A percentile compares a stretch with the other conserved stretches of the same genome.
Conservation (phyloP, 2,888 invertebrate species). For the Cantharis lateralis region DNA sequence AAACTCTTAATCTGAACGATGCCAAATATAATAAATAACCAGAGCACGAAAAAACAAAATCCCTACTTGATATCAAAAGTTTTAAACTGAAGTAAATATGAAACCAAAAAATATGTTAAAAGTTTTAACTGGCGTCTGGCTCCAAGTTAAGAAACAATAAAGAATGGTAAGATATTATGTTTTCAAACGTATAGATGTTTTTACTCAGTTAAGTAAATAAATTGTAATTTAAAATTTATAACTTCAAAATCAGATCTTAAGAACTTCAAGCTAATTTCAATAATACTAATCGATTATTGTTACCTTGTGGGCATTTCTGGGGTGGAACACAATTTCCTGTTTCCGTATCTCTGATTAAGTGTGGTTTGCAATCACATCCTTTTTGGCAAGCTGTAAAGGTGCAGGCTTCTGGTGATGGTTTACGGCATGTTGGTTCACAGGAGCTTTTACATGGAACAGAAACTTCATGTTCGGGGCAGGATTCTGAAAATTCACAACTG, state of each 20-base stretch:
- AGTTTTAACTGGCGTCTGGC: not conserved
- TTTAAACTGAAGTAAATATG: not conserved
- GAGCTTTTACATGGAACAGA: not conserved
- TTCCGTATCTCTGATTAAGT: slow-evolving; percentile 15
- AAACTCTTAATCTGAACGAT: not conserved
- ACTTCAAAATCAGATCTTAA: too few species aligned
- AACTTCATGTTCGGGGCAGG: not conserved
- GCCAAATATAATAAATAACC: not conserved
- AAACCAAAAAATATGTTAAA: not conserved
- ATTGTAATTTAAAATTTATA: too few species aligned
- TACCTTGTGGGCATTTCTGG: not conserved
- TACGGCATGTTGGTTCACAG: slow-evolving; percentile 10
- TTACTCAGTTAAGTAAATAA: not conserved
- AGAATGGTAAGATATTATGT: not conserved
- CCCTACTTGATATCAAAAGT: not conserved
- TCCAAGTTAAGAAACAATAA: not conserved
- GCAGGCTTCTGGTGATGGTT: slow-evolving; percentile 1
- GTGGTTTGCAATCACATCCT: slow-evolving; percentile 29
- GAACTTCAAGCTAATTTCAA: too few species aligned
- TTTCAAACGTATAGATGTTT: not conserved
- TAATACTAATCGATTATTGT: not conserved
- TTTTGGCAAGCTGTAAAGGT: slow-evolving; percentile 22
- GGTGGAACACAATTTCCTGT: not conserved
- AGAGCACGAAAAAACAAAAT: not conserved
- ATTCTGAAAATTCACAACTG: not conserved